Conservation (phyloP, 2,797 vertebrate species). For the Fistularia commersonii region DNA sequence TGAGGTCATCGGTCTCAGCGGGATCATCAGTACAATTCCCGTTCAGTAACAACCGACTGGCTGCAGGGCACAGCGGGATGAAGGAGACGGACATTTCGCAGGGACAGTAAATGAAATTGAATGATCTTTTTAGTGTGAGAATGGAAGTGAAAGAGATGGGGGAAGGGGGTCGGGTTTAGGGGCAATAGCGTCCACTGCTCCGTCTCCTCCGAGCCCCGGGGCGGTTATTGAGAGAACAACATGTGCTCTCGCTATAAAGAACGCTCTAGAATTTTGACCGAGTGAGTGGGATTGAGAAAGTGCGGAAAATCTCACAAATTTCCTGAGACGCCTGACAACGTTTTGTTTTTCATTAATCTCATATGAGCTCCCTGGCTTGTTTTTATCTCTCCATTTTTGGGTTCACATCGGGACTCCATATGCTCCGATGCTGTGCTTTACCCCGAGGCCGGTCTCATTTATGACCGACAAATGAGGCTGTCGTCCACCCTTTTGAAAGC, state of each 20-base stretch:
- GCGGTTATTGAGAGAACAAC: conserved; percentile 42
- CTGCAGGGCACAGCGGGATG: conserved; percentile 20
- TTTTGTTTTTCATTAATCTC: conserved; percentile 39
- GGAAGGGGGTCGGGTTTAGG: conserved; percentile 1
- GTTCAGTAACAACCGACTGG: conserved; percentile 60
- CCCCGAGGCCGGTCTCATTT: conserved; percentile 23
- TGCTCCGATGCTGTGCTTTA: conserved; percentile 11
- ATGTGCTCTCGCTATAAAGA: conserved; percentile 47
- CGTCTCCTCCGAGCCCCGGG: conserved; percentile 44
- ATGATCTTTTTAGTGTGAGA: conserved; percentile 29
- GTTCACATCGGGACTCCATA: conserved; percentile 32
- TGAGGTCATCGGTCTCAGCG: conserved; percentile 78
- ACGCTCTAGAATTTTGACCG: conserved; percentile 6
- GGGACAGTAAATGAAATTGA: conserved; percentile 22
- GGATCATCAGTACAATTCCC: conserved; percentile 76
- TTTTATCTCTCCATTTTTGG: conserved; percentile 14
- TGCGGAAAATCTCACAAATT: conserved; percentile 61
- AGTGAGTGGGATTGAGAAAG: conserved; percentile 35
- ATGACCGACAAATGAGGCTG: conserved; percentile 10
- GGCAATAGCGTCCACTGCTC: conserved; percentile 15
- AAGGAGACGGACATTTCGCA: conserved; percentile 28
- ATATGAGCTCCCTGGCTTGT: conserved; percentile 19
- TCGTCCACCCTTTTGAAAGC: conserved; percentile 15
- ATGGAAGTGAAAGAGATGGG: conserved; percentile 1
- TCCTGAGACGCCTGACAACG: conserved; percentile 33